Evolutionary conservation across 2,888 invertebrate genomes (phyloP).

Genomic region (Drosophila parthenogenetica): DNA sequence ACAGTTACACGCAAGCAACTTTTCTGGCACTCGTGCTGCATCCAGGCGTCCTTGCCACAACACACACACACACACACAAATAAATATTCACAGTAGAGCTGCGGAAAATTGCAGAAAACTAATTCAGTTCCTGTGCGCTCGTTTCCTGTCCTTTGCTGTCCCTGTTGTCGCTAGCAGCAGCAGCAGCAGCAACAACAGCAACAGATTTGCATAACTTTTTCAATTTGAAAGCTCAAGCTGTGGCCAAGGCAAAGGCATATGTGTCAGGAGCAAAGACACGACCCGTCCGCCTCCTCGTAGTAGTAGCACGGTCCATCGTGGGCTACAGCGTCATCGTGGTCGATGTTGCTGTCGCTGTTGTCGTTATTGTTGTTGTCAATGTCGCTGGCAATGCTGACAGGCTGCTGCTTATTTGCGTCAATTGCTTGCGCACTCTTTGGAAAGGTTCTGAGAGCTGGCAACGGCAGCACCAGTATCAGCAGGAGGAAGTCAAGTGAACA

Average conservation of each 20-base stretch:
- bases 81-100: background rate
- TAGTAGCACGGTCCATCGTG: slow-evolving; percentile 41
- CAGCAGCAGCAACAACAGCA: slow-evolving; percentile 33
- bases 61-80: slow-evolving; percentile 20
- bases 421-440: slow-evolving; percentile 70
- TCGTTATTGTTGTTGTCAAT: slow-evolving; percentile 10
- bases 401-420: slow-evolving; percentile 75
- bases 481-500: slow-evolving; percentile 3
- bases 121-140: slow-evolving; percentile 71
- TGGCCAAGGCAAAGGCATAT: slow-evolving; percentile 71
- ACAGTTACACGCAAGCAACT: slow-evolving; percentile 64
- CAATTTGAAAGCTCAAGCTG: slow-evolving; percentile 80
- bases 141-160: slow-evolving; percentile 58
- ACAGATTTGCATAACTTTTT: slow-evolving; percentile 78
- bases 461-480: slow-evolving; percentile 9
- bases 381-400: slow-evolving; percentile 31
- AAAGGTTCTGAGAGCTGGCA: slow-evolving; percentile 26
- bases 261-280: slow-evolving; percentile 48
- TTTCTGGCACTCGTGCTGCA: slow-evolving; percentile 36
- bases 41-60: slow-evolving; percentile 38
- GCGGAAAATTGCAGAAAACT: slow-evolving; percentile 64
- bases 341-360: background rate
- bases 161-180: slow-evolving; percentile 38
- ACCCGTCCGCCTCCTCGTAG: slow-evolving; percentile 16
- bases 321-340: slow-evolving; percentile 51